Evolutionary conservation across 2,888 invertebrate genomes (phyloP).

Genomic region (Pomacea canaliculata): DNA sequence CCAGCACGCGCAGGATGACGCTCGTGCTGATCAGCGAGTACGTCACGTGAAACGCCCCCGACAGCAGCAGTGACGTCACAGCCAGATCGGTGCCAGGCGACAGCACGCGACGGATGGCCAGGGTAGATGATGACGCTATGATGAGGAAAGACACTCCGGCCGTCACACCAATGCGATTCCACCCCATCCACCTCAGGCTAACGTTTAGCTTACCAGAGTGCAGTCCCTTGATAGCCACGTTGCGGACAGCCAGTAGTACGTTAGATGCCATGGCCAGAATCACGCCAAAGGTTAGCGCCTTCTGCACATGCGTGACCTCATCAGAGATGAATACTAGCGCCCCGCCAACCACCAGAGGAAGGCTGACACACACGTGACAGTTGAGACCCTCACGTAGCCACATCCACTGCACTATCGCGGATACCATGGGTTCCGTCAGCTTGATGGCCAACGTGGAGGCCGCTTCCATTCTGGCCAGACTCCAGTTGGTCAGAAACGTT

Average conservation of each 20-base stretch:
- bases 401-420: conserved; percentile 36
- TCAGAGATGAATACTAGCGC: conserved; percentile 37
- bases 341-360: conserved; percentile 38
- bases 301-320: neutral
- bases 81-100: neutral
- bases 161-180: too few relatives aligned
- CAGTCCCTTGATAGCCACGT: conserved; percentile 36
- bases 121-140: neutral
- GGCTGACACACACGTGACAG: conserved; percentile 25
- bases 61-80: conserved; percentile 8
- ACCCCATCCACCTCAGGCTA: neutral
- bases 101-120: neutral
- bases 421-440: conserved; percentile 44
- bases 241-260: conserved; percentile 36
- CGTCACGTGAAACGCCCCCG: conserved; percentile 33
- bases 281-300: conserved; percentile 30
- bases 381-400: conserved; percentile 31
- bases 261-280: conserved; percentile 41
- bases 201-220: neutral
- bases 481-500: conserved; percentile 40
- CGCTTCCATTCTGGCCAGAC: conserved; percentile 39
- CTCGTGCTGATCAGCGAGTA: conserved; percentile 34
- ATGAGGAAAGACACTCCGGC: neutral
- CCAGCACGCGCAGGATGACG: conserved; percentile 28
- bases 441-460: conserved; percentile 48